Evolutionary conservation across 2,888 invertebrate species (phyloP), one percentile per base, ranked within the genome.

Genomic region (Scaptodrosophila latifasciaeformis): DNA sequence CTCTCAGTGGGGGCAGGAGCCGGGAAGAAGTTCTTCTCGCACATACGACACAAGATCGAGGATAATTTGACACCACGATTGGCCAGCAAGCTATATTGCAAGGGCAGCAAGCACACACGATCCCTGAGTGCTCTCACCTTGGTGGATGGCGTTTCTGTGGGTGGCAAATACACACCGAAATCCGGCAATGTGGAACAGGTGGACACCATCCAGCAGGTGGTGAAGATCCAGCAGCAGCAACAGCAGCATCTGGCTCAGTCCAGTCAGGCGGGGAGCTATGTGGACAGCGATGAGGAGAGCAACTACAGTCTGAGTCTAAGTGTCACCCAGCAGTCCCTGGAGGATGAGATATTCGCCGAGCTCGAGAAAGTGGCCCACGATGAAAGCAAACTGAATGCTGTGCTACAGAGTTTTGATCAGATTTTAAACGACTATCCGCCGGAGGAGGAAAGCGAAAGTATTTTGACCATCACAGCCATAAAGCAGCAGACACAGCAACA

Each of bases 321-420:
- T 61, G 67, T 85, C 3, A 79, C 82, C 0, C 84, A 84, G 53
- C 70, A 82, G 27, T 86, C 86, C 2, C 64, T 86, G 18, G 86
- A 86, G 54, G 86, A 86, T 56, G 86, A 86, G 66, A 86, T 86
- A 37, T 86, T 86, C 47, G 84, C 86, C n/a, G 86, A 86, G 59
- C 70, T 86, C 15, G 86, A 86, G 58, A 86, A 86, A 62, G 86
- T 82, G 6, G 84, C 86, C 2, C 85, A 86, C 35, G 85, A 86
- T 51, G 87, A 88, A 54, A 86, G 86, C 7, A 88, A 87, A 68
- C 66, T 89, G 29, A 86, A 87, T 60, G 87, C 86, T 7, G 89
- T 88, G 15, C 84, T 89, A 34, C 87, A 88, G 49, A 88, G 87
- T 66, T 89, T 89, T 59, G 89, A 89, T 70, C 88, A 87, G 67